These are phyloP conservation scores for Gymnorhina tibicen DNA, from an alignment of 2,113 vertebrate genomes.

Conservation along the genomic window DNA sequence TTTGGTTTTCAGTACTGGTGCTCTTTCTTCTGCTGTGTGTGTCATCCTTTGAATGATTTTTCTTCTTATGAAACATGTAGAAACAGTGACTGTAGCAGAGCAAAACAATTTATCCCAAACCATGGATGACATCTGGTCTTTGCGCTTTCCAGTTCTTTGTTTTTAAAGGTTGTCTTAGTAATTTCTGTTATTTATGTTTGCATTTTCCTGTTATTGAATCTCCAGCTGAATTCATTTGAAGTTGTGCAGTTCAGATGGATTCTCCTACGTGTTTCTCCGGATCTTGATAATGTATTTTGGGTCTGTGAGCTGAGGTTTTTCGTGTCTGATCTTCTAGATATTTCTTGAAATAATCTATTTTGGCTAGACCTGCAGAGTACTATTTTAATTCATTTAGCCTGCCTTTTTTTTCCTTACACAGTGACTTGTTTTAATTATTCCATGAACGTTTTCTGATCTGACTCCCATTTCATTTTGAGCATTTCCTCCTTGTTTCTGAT, in stretches of 20 bases:
- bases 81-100: background rate
- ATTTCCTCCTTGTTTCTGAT: constrained; percentile 9
- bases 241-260: background rate
- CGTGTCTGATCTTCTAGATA: background rate
- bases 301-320: background rate
- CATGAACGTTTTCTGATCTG: background rate
- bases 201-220: background rate
- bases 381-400: background rate
- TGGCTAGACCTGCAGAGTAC: background rate
- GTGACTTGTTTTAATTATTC: background rate
- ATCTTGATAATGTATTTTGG: background rate
- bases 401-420: background rate
- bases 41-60: background rate
- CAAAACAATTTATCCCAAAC: background rate
- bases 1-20: background rate
- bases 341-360: constrained; percentile 6
- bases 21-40: background rate
- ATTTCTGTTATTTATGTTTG: constrained; percentile 1
- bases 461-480: background rate
- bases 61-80: background rate
- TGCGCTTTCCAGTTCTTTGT: background rate
- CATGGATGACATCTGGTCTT: background rate
- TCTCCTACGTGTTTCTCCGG: background rate
- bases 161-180: constrained; percentile 2
- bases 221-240: background rate